Evolutionary conservation across 2,113 vertebrate species (phyloP).

Genomic region (Fukomys damarensis): DNA sequence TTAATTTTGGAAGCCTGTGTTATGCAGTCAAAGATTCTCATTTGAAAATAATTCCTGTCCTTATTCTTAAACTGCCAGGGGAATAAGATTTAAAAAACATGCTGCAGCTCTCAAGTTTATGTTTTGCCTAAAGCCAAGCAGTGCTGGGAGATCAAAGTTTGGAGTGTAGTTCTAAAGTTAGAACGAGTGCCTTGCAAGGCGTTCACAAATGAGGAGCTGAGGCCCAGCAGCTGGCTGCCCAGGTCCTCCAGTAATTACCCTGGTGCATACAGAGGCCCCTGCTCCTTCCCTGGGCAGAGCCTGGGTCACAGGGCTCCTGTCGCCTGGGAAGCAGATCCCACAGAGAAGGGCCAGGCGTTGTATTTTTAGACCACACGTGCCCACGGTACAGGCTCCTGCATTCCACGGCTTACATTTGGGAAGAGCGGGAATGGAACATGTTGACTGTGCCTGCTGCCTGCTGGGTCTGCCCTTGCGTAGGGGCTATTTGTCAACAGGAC

Average conservation of each 20-base stretch:
- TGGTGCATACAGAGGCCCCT: neutral
- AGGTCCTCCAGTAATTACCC: conserved; percentile 43
- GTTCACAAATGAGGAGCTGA: neutral
- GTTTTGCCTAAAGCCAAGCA: conserved; percentile 82
- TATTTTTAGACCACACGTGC: conserved; percentile 49
- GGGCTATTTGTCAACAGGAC: conserved; percentile 29
- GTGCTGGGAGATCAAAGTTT: conserved; percentile 78
- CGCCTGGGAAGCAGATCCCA: neutral
- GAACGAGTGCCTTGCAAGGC: conserved; percentile 58
- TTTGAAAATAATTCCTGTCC: conserved; percentile 84
- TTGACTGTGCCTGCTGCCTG: neutral
- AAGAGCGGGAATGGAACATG: neutral
- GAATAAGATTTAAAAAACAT: conserved; percentile 83
- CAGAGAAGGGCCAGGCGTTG: neutral
- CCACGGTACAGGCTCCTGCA: neutral
- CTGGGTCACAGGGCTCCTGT: neutral
- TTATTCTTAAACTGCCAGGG: conserved; percentile 80
- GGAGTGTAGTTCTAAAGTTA: conserved; percentile 76
- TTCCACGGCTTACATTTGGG: neutral
- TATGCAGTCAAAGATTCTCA: conserved; percentile 82
- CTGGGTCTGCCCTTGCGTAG: neutral
- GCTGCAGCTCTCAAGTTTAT: conserved; percentile 80
- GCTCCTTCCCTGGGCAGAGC: neutral
- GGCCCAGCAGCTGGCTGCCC: conserved; percentile 54
- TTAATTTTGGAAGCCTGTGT: conserved; percentile 83